Evolutionary conservation across 2,888 invertebrate species (phyloP), one percentile per base, ranked within the genome.

Genomic region (Meganola albula): DNA sequence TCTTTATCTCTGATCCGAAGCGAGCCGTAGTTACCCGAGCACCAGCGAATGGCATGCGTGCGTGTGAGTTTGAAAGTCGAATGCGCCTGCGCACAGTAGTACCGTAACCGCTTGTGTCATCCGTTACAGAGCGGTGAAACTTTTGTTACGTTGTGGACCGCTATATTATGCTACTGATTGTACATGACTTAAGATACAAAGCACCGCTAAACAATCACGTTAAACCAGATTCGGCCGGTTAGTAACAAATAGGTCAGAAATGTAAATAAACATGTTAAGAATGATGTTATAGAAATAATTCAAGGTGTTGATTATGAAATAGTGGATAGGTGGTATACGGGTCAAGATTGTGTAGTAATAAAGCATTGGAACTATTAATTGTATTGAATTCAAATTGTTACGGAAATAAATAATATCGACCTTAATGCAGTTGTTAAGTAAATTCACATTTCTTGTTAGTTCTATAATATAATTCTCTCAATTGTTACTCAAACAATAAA

Each of bases 51-150:
- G 60, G 57, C 53, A 45, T 57, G 56, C 53, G 53, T 66, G 73
- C 76, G 75, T 75, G 57, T 63, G 72, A 74, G 78, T 77, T 72
- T 70, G 74, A 76, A 79, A 78, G 75, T 73, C 67, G 52, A 49
- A 49, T 48, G 38, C 57, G 57, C 63, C 53, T 45, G 43, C 43
- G 37, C 40, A 40, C 53, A 43, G 57, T 55, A 46, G 69, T 78
- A 78, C 78, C 78, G 82, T 82, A 80, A 80, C 75, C 59, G 66
- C 79, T 82, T 82, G 82, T 82, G 82, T 82, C 82, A 83, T 83
- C 79, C 77, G 76, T 77, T 76, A 77, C 74, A 63, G 67, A 55
- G 58, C 72, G 73, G 76, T 74, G 79, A 76, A 78, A 78, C 74
- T 69, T 60, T 64, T 67, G 71, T 80, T 77, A 79, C 77, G 73